These are phyloP conservation scores for Oeneis ivallda DNA, from an alignment of 2,888 invertebrate genomes.

Conservation along the genomic window DNA sequence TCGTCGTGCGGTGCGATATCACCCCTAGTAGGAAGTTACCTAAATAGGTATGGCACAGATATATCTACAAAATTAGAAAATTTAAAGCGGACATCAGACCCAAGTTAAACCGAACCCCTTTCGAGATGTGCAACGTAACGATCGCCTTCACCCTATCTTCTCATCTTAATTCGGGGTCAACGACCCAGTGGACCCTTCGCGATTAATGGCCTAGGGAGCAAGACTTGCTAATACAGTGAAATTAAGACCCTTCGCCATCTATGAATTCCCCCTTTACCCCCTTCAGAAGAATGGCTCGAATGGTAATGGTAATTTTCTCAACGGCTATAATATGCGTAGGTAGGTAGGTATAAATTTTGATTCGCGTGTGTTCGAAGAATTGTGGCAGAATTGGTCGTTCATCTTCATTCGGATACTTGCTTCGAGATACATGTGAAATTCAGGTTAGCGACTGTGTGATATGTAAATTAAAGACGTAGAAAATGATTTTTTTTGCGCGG, in stretches of 20 bases:
- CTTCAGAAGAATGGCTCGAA: slow-evolving; percentile 45
- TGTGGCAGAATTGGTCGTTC: neutral
- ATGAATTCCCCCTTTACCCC: slow-evolving; percentile 67
- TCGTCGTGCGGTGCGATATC: no score
- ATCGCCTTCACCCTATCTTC: slow-evolving; percentile 59
- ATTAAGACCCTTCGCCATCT: slow-evolving; percentile 75
- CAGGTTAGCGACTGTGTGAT: no score
- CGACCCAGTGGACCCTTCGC: slow-evolving; percentile 70
- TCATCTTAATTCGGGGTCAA: slow-evolving; percentile 74
- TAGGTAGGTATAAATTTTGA: slow-evolving; percentile 2
- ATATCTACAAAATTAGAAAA: neutral
- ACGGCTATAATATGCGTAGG: slow-evolving; percentile 30
- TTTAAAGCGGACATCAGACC: neutral
- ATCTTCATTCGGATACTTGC: no score
- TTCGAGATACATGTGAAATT: neutral
- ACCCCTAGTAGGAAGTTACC: no score
- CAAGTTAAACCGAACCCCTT: slow-evolving; percentile 21
- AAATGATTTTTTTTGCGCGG: no score
- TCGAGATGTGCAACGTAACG: slow-evolving; percentile 46
- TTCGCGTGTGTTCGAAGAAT: neutral
- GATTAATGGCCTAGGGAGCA: slow-evolving; percentile 76
- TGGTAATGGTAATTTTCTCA: slow-evolving; percentile 39
- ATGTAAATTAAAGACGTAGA: no score
- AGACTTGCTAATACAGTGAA: slow-evolving; percentile 75
- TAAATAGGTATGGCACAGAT: no score